Percentiles rank a stretch among this genome's conserved stretches.
These are phyloP conservation scores for Laticauda colubrina DNA, from an alignment of 2,113 vertebrate genomes.

Conservation along the genomic window DNA sequence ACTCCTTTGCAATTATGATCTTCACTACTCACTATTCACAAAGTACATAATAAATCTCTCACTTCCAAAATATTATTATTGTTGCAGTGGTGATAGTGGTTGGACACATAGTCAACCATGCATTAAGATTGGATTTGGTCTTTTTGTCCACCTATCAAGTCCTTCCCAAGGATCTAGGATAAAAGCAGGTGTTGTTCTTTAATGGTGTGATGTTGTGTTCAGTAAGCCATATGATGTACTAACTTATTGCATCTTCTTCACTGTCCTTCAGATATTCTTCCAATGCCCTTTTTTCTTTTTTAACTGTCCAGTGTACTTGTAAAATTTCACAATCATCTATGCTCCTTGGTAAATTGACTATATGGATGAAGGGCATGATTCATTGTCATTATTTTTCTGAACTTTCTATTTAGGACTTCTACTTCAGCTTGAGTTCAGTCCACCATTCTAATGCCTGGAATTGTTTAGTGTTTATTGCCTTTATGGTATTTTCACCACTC, in stretches of 20 bases:
- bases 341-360: not conserved
- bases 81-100: not conserved
- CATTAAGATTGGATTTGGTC: not conserved
- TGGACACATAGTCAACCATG: not conserved
- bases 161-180: not conserved
- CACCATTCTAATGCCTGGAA: not conserved
- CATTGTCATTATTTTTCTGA: not conserved
- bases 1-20: not conserved
- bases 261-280: not conserved
- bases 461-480: not conserved
- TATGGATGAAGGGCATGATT: not conserved
- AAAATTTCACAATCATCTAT: not conserved
- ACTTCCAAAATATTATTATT: not conserved
- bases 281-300: not conserved
- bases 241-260: not conserved
- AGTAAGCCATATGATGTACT: not conserved
- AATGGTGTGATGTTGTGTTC: not conserved
- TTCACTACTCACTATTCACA: not conserved
- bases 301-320: not conserved
- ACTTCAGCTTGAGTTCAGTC: not conserved
- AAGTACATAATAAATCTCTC: not conserved
- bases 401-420: not conserved
- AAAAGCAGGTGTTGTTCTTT: not conserved
- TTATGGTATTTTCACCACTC: not conserved
- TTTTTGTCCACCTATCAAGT: not conserved